Base-by-base conservation (phyloP, 2,797 vertebrate species). In the Danio kyathit region DNA sequence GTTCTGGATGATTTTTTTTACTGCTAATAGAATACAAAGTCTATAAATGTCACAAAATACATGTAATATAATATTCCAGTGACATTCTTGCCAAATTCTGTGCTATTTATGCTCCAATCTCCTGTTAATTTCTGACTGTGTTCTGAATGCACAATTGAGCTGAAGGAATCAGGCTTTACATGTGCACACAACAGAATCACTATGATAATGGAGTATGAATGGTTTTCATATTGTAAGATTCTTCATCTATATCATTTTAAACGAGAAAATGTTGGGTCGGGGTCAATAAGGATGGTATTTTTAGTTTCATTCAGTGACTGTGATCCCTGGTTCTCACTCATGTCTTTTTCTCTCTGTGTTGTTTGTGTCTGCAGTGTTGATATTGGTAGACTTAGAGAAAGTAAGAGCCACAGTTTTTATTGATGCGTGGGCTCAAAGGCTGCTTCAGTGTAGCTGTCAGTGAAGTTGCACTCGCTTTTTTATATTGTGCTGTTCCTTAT, bases 401-500 rank as follows among this genome's bases (percentile, higher is more conserved):
- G 85, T 67, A 54, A 82, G 75, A 80, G 79, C 75, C 74, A 65
- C 66, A 69, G 85, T 80, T 87, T 70, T 86, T 87, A 86, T 85
- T 86, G 83, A 87, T 86, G 87, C 83, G 83, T 88, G 84, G 87
- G 86, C 82, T 87, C 84, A 88, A 87, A 88, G 81, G 65, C 84
- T 71, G 81, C 56, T 80, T 86, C 66, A 78, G 82, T 83, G 83
- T 61, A 75, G 76, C 81, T 74, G 82, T 82, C 83, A 80, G 76
- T 70, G 54, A 69, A 79, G 79, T 79, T 87, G 82, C 76, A 80
- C 82, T 83, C 46, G 43, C 59, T 29, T 67, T 84, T 84, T 84
- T 77, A 79, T 86, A 49, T 64, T 79, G 67, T 79, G 83, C 76
- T 86, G 83, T 83, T 86, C 83, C 84, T 83, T 86, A 79, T 84